Evolutionary conservation across 2,113 vertebrate species (phyloP).

Genomic region (Pachyramphus minor): DNA sequence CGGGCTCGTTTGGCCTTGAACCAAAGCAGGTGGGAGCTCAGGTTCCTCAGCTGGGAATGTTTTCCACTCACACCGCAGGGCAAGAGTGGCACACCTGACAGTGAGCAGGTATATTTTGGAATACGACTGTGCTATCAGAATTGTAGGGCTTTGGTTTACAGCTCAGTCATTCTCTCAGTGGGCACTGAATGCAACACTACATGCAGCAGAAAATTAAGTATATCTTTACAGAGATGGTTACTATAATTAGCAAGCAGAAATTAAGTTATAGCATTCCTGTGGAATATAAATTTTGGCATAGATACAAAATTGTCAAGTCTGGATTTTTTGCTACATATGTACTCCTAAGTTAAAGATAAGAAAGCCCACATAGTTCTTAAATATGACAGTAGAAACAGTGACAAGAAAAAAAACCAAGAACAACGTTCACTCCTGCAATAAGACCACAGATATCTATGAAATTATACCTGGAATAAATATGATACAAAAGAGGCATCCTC

Average conservation of each 20-base stretch:
- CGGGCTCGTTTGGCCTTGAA: not conserved
- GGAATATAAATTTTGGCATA: not conserved
- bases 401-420: not conserved
- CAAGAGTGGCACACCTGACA: not conserved
- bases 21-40: not conserved
- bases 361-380: not conserved
- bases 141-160: not conserved
- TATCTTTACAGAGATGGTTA: not conserved
- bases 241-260: not conserved
- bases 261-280: not conserved
- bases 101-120: not conserved
- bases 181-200: not conserved
- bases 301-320: not conserved
- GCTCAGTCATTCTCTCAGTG: not conserved
- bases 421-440: not conserved
- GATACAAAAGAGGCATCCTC: not conserved
- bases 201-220: not conserved
- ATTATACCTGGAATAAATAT: not conserved
- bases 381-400: not conserved
- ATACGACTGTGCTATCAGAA: fast-evolving
- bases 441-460: not conserved
- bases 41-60: fast-evolving
- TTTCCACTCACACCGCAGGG: not conserved
- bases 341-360: not conserved
- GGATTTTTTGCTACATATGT: not conserved